A percentile compares a stretch with the other conserved stretches of the same genome.
Evolutionary conservation across 2,797 vertebrate species (phyloP).

Genomic region (Rhynchonycteris naso): DNA sequence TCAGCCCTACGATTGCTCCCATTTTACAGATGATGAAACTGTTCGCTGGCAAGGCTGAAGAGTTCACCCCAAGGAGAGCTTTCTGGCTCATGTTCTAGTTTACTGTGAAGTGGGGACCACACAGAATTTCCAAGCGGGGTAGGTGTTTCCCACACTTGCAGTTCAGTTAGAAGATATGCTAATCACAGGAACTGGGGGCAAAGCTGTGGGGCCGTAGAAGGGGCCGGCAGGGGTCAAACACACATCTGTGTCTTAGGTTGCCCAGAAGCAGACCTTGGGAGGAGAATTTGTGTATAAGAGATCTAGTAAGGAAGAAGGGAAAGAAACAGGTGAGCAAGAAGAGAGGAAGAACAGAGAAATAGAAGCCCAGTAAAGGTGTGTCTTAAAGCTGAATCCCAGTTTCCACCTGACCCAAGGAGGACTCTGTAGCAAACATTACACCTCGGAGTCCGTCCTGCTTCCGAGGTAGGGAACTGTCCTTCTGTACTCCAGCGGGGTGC

Average conservation of each 20-base stretch:
- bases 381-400: neutral
- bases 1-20: neutral
- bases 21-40: neutral
- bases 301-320: neutral
- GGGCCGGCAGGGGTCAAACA: neutral
- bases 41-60: neutral
- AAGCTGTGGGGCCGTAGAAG: no score
- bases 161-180: neutral
- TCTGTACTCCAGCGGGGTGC: no score
- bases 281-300: neutral
- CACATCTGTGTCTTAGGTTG: neutral
- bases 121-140: neutral
- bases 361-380: neutral
- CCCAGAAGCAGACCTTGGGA: neutral
- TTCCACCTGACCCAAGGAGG: accelerated
- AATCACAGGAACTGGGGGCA: neutral
- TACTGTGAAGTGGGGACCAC: neutral
- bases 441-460: neutral
- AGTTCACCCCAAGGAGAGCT: neutral
- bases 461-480: neutral
- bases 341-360: neutral
- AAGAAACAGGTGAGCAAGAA: neutral
- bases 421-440: neutral
- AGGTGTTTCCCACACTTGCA: neutral
- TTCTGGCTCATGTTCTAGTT: neutral